Percentiles rank a stretch among this genome's conserved stretches.
Conservation (phyloP, 2,797 vertebrate genomes). For the Gallirallus australis region DNA sequence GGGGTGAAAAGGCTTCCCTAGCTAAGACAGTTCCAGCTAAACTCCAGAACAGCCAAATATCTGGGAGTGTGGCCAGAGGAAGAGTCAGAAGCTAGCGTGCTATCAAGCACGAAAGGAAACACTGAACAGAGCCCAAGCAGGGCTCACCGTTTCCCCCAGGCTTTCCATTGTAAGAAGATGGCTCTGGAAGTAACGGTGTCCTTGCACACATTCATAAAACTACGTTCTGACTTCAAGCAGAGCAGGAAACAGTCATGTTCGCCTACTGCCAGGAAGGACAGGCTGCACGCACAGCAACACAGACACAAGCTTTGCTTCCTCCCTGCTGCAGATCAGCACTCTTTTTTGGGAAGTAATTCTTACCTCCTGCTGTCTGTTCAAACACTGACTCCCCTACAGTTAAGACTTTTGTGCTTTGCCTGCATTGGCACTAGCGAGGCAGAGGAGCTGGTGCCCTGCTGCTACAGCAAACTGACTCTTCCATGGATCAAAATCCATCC, state of each 20-base stretch:
- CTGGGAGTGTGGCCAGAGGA: not conserved
- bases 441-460: not conserved
- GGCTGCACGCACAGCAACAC: not conserved
- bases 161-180: rapidly evolving
- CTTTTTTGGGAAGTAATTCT: not conserved
- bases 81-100: not conserved
- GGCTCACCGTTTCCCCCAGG: rapidly evolving
- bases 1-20: not conserved
- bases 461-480: not conserved
- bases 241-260: not conserved
- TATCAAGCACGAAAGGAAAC: rapidly evolving
- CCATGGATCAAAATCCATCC: not conserved
- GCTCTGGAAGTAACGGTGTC: rapidly evolving
- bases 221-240: not conserved
- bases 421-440: not conserved
- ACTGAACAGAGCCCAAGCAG: not conserved
- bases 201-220: rapidly evolving
- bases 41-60: not conserved
- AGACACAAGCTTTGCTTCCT: not conserved
- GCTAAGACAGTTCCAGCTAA: not conserved
- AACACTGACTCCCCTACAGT: not conserved
- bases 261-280: not conserved
- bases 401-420: not conserved
- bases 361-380: not conserved
- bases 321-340: not conserved